phyloP scores from a whole-genome alignment of 2,797 vertebrate genomes.

The Phrynocephalus forsythii region DNA sequence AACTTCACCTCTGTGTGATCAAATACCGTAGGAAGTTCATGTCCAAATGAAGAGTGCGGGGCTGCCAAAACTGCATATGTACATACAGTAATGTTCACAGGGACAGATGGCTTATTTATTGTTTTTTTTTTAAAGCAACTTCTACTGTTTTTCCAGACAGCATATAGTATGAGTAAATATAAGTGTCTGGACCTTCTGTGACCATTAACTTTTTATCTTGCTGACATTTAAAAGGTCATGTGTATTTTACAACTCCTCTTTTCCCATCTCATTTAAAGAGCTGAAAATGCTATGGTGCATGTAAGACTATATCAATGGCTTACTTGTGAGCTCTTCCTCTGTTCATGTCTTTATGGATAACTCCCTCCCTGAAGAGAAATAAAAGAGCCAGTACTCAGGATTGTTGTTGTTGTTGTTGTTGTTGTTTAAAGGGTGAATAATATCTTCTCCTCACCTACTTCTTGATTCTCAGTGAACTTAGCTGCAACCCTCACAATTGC shows the following conservation, averaged over 20 bases:
- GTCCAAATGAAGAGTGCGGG: constrained; percentile 17
- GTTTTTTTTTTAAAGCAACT: constrained; percentile 10
- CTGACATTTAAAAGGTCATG: constrained; percentile 61
- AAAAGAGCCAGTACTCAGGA: neutral
- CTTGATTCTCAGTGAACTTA: too few relatives aligned
- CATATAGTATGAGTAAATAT: constrained; percentile 28
- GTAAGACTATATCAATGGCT: neutral
- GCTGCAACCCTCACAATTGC: too few relatives aligned
- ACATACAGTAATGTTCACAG: neutral
- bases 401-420: too few relatives aligned
- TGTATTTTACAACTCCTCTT: constrained; percentile 36
- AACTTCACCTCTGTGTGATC: constrained; percentile 13
- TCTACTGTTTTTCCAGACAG: constrained; percentile 43
- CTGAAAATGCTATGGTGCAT: neutral
- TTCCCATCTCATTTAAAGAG: constrained; percentile 2
- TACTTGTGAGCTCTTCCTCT: neutral
- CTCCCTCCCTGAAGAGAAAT: neutral
- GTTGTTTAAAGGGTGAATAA: too few relatives aligned
- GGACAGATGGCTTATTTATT: constrained; percentile 3
- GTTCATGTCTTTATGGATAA: neutral
- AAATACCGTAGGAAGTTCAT: neutral
- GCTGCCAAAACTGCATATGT: neutral
- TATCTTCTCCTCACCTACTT: too few relatives aligned
- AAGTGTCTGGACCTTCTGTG: constrained; percentile 49
- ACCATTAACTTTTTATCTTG: constrained; percentile 52